These are phyloP conservation scores for Lutraria rhynchaena DNA, from an alignment of 1,140 invertebrate genomes.

Conservation along the genomic window DNA sequence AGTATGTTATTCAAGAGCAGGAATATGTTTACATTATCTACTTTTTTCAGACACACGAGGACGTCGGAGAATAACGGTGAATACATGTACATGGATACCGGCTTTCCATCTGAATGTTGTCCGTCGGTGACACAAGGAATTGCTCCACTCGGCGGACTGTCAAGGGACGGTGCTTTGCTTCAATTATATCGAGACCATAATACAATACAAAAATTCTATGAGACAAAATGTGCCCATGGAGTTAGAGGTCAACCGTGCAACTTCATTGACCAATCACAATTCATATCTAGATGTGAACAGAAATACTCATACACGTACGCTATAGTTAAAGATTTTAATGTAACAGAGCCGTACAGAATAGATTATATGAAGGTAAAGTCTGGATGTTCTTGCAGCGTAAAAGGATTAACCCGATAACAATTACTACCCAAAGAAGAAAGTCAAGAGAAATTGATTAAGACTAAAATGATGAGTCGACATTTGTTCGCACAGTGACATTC, in stretches of 20 bases:
- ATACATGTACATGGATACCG: no score
- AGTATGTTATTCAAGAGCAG: no score
- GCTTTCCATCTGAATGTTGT: slow-evolving; percentile 86
- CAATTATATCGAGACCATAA: slow-evolving; percentile 88
- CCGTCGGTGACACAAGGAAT: slow-evolving; percentile 90
- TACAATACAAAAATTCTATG: slow-evolving; percentile 87
- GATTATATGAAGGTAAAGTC: slow-evolving; percentile 92
- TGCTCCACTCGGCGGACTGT: slow-evolving; percentile 89
- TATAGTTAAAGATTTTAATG: slow-evolving; percentile 85
- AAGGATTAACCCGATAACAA: neutral
- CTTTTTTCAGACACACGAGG: no score
- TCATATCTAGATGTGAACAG: slow-evolving; percentile 90
- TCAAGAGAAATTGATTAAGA: no score
- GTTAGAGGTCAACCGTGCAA: slow-evolving; percentile 89
- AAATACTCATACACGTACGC: slow-evolving; percentile 93
- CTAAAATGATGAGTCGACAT: neutral
- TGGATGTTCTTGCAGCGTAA: slow-evolving; percentile 88
- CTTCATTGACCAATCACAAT: slow-evolving; percentile 88
- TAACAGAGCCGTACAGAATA: slow-evolving; percentile 86
- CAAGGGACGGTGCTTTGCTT: slow-evolving; percentile 88
- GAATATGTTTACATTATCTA: no score
- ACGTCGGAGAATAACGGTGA: no score
- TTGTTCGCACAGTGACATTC: neutral
- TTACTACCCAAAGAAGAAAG: no score
- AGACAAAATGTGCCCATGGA: slow-evolving; percentile 89